These are phyloP conservation scores for Bradypodion ventrale DNA, from an alignment of 2,797 vertebrate species.

Conservation along the genomic window DNA sequence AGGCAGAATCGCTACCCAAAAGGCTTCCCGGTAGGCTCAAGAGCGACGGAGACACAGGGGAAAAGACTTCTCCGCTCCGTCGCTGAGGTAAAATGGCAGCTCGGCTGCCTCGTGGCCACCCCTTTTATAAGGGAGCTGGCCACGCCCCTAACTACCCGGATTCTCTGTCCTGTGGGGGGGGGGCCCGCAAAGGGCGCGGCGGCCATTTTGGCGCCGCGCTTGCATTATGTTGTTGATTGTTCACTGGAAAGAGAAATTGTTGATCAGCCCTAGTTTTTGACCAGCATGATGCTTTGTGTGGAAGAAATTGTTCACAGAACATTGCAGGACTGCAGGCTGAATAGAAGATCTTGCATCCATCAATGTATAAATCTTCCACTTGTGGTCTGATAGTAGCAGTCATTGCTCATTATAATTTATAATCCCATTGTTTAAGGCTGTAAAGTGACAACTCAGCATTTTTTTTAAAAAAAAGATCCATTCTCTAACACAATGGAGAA, in stretches of 20 bases:
- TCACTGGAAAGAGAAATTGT: neutral
- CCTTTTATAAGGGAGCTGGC: no score
- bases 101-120: no score
- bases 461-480: no score
- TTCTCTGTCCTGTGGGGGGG: no score
- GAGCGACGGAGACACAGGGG: no score
- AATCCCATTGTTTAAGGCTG: accelerated
- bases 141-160: no score
- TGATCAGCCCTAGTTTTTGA: neutral
- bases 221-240: neutral
- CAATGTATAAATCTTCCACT: neutral
- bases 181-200: no score
- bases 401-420: neutral
- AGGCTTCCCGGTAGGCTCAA: no score
- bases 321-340: neutral
- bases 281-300: neutral
- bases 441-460: neutral
- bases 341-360: accelerated
- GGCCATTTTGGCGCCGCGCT: no score
- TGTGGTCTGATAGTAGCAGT: accelerated
- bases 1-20: no score
- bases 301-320: neutral
- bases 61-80: no score
- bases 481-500: neutral
- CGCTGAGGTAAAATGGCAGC: no score